Conservation (phyloP, 2,797 vertebrate species). For the Silurus aristotelis region DNA sequence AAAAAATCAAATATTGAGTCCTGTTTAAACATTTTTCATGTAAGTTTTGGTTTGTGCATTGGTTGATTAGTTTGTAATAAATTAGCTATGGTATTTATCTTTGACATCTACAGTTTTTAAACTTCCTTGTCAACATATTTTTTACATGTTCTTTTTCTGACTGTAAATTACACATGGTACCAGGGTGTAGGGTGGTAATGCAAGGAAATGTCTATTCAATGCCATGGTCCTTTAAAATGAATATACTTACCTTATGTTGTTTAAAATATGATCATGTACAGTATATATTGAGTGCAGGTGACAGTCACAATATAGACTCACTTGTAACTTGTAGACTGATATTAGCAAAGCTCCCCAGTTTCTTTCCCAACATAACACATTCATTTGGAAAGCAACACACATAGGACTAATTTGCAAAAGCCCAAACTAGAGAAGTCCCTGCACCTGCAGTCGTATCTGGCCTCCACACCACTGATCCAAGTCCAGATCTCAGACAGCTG, state of each 20-base stretch:
- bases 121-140: not conserved
- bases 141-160: not conserved
- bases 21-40: not conserved
- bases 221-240: not conserved
- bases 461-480: slow-evolving; percentile 53
- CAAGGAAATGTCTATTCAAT: not conserved
- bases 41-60: not conserved
- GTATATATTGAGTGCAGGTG: not conserved
- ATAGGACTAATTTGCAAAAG: slow-evolving; percentile 33
- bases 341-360: slow-evolving; percentile 1
- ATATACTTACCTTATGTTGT: not conserved
- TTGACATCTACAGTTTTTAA: not conserved
- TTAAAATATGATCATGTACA: not conserved
- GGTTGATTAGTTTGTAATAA: not conserved
- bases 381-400: slow-evolving; percentile 29
- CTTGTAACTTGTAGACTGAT: not conserved
- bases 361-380: not conserved
- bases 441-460: slow-evolving; percentile 53
- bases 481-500: slow-evolving; percentile 76
- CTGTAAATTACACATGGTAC: not conserved
- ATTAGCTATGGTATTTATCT: not conserved
- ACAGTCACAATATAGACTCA: not conserved
- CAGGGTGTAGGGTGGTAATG: too few species aligned
- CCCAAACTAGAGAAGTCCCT: slow-evolving; percentile 23
- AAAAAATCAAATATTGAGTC: not conserved